Base-by-base conservation (phyloP, 2,888 invertebrate genomes). In the Ectemnius continuus region DNA sequence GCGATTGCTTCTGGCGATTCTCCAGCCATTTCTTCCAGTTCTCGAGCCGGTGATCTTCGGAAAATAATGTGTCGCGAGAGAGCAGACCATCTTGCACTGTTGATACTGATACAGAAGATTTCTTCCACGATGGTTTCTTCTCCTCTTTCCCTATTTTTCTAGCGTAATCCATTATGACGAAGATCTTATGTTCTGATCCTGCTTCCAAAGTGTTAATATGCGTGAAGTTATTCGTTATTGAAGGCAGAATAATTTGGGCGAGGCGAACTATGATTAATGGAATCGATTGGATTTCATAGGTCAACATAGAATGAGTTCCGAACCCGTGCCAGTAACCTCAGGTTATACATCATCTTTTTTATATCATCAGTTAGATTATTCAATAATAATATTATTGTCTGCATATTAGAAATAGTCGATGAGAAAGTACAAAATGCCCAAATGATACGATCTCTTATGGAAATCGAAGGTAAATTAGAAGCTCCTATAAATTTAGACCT, bases 401-500 rank as follows among this genome's bases (percentile, higher is more conserved):
- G 36, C 8, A 11, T 8, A 11, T 36, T 46, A 65, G 79, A 71
- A 11, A 18, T 5, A 11, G 3, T 28, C 0, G 72, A 75, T 16
- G 2, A 11, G 14, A 67, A 56, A 13, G 3, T 52, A 8, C 67
- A 73, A 45, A 78, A 73, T 48, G 81, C 59, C 13, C 58, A 56
- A 28, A 67, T 66, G 0, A 75, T 84, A 59, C 75, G 28, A 48
- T n/a, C 28, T 11, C 65, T 84, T 2, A 58, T 26, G 14, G 2
- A 0, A 1, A 46, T 26, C 2, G 75, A 84, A 4, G 79, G 73
- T 1, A 45, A 46, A 1, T 84, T 88, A 14, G 91, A 91, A 75
- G 91, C 92, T 0, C 93, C 93, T 0, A 91, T 93, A 6, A 87
- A 93, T 80, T 88, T 93, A 46, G 90, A 91, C 67, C 85, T 92